Percentiles rank a stretch among this genome's conserved stretches.
phyloP scores from a whole-genome alignment of 2,888 invertebrate species.

The Cryptocheilus praepositus region DNA sequence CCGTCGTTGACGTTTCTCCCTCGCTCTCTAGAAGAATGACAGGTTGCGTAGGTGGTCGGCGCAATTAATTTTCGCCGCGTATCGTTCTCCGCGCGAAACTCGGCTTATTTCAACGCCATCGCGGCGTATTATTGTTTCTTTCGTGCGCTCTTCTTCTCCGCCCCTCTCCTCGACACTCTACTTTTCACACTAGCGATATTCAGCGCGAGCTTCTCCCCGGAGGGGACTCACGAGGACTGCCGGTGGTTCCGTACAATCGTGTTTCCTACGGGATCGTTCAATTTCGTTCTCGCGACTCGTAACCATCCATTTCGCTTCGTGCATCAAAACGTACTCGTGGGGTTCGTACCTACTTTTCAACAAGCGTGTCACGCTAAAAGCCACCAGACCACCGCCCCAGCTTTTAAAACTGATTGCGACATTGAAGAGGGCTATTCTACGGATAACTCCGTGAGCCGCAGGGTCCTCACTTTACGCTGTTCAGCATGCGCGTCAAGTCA shows the following conservation, averaged over 20 bases:
- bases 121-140: no score
- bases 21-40: no score
- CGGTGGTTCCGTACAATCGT: constrained; percentile 14
- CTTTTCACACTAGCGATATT: neutral
- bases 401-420: constrained; percentile 55
- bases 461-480: constrained; percentile 4
- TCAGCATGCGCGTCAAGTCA: neutral
- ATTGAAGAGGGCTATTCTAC: constrained; percentile 38
- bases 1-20: no score
- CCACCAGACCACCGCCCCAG: constrained; percentile 37
- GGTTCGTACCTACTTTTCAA: constrained; percentile 48
- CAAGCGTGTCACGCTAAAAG: constrained; percentile 58
- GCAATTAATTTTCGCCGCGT: no score
- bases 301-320: constrained; percentile 43
- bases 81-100: no score
- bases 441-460: constrained; percentile 30
- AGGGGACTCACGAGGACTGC: neutral
- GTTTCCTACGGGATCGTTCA: constrained; percentile 37
- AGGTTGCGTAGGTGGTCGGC: no score
- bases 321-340: constrained; percentile 50
- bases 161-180: no score
- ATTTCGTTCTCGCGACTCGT: constrained; percentile 33
- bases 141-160: no score
- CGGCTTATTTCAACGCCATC: no score
- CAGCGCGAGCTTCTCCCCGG: neutral